Evolutionary conservation across 2,113 vertebrate genomes (phyloP).

Genomic region (Ifrita kowaldi): DNA sequence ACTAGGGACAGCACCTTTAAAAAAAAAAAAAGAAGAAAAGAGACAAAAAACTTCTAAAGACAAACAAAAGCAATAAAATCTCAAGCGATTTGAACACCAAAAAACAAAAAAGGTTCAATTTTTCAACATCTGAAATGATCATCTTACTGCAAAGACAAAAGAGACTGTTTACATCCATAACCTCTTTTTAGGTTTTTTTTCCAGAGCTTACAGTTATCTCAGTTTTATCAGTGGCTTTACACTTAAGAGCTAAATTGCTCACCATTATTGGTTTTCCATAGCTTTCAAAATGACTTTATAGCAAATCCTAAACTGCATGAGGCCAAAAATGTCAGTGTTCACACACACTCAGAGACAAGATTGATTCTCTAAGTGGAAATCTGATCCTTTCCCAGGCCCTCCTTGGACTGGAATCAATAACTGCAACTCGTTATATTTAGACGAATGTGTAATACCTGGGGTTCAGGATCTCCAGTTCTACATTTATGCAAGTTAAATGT

Average conservation of each 20-base stretch:
- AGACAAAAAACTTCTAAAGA: constrained; percentile 32
- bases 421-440: constrained; percentile 37
- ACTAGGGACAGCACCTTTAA: constrained; percentile 70
- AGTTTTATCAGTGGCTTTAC: constrained; percentile 59
- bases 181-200: not conserved
- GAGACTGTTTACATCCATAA: constrained; percentile 25
- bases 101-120: not conserved
- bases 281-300: constrained; percentile 58
- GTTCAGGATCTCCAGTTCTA: constrained; percentile 36
- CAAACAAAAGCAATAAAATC: constrained; percentile 71
- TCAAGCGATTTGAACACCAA: constrained; percentile 34
- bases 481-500: constrained; percentile 28
- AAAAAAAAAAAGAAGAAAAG: not conserved
- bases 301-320: constrained; percentile 22
- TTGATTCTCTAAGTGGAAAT: constrained; percentile 59
- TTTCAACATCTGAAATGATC: not conserved
- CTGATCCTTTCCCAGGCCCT: constrained; percentile 67
- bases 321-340: constrained; percentile 59
- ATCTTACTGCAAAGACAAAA: constrained; percentile 14
- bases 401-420: constrained; percentile 64
- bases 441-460: constrained; percentile 26
- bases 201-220: constrained; percentile 48
- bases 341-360: constrained; percentile 25
- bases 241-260: constrained; percentile 54
- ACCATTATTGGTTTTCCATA: constrained; percentile 61